Evolutionary conservation across 2,797 vertebrate species (phyloP).

Genomic region (Argya squamiceps): DNA sequence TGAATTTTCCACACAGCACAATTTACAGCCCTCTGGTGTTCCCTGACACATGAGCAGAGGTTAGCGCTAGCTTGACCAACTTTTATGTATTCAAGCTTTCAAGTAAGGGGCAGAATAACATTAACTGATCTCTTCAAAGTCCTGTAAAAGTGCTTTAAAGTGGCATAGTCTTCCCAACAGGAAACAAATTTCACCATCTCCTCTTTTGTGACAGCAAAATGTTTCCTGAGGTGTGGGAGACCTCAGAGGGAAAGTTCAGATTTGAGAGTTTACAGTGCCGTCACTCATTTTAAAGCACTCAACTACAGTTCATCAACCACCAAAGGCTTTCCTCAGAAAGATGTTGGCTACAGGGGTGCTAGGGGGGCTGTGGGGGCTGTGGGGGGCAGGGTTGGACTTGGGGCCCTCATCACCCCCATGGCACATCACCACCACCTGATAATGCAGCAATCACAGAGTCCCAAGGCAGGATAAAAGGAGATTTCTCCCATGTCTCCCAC

Average conservation of each 20-base stretch:
- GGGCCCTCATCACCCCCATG: neutral
- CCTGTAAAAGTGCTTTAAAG: neutral
- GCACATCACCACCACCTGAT: neutral
- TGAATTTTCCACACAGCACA: constrained; percentile 71
- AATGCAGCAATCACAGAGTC: neutral
- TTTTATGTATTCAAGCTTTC: constrained; percentile 29
- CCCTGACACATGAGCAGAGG: constrained; percentile 24
- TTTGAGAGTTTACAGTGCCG: neutral
- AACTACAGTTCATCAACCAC: neutral
- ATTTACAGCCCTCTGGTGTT: constrained; percentile 67
- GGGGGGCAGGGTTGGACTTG: neutral
- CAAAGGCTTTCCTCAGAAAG: neutral
- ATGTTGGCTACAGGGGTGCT: neutral
- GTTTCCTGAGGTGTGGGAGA: neutral
- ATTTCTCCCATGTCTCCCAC: neutral
- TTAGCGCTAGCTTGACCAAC: constrained; percentile 45
- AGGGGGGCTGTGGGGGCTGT: neutral
- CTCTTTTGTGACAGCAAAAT: neutral
- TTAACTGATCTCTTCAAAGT: constrained; percentile 6
- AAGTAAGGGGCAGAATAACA: constrained; percentile 32
- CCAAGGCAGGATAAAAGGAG: neutral
- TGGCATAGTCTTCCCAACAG: neutral
- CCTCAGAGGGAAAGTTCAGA: neutral
- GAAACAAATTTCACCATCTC: neutral
- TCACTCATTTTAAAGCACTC: neutral